Conservation (phyloP, 2,888 invertebrate genomes). For the Drosophila parthenogenetica region DNA sequence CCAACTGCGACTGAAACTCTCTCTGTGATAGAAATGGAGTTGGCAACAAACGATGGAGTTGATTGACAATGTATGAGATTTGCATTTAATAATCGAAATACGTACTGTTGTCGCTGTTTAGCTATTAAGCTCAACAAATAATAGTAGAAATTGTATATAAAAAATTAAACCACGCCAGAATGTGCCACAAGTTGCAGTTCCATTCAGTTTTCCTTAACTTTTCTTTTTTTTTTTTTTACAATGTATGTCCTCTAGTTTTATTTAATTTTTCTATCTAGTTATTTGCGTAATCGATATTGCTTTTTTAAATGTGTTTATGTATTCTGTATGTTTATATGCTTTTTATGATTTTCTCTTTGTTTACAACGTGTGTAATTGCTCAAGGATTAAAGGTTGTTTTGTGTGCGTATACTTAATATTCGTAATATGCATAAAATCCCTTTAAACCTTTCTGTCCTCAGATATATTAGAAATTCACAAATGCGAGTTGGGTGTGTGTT, state of each 20-base stretch:
- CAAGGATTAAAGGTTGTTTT: constrained; percentile 4
- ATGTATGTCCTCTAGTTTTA: constrained; percentile 5
- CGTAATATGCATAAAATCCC: neutral
- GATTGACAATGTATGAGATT: constrained; percentile 72
- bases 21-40: neutral
- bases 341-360: constrained; percentile 43
- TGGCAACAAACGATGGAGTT: constrained; percentile 22
- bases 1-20: constrained; percentile 11
- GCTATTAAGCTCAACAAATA: constrained; percentile 64
- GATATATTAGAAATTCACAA: neutral
- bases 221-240: constrained; percentile 8
- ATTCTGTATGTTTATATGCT: constrained; percentile 38
- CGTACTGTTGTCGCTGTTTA: constrained; percentile 24
- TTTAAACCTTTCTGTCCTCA: neutral
- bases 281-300: constrained; percentile 65
- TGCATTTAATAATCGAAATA: constrained; percentile 76
- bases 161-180: constrained; percentile 6
- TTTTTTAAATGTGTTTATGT: constrained; percentile 4
- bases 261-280: constrained; percentile 40
- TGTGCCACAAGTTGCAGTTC: constrained; percentile 36
- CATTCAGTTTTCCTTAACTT: constrained; percentile 36
- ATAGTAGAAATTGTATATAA: constrained; percentile 21
- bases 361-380: constrained; percentile 41
- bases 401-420: constrained; percentile 17
- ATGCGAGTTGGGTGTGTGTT: neutral